These are phyloP conservation scores for Mylabris sibirica DNA, from an alignment of 2,888 invertebrate genomes.

Conservation along the genomic window DNA sequence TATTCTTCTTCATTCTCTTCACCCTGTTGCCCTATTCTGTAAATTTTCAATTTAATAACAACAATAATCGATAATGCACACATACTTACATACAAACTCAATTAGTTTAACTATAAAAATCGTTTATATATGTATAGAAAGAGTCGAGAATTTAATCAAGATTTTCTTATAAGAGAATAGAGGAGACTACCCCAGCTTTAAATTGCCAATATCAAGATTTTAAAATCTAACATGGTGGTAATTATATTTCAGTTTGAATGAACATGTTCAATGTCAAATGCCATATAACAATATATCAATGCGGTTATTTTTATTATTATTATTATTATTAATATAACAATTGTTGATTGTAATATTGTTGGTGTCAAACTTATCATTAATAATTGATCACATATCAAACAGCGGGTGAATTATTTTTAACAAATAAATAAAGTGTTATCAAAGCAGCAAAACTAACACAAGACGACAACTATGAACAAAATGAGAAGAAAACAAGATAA, in stretches of 20 bases:
- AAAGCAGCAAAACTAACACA: background rate
- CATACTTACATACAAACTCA: slow-evolving; percentile 2
- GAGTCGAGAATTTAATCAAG: slow-evolving; percentile 9
- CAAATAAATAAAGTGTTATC: background rate
- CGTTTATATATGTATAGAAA: background rate
- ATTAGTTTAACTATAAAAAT: slow-evolving; percentile 3
- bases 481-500: background rate
- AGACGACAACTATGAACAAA: background rate
- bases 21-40: background rate
- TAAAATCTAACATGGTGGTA: slow-evolving; percentile 13
- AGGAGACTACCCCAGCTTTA: slow-evolving; percentile 4
- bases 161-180: slow-evolving; percentile 3
- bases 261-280: slow-evolving; percentile 9
- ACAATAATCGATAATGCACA: background rate
- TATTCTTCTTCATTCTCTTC: background rate
- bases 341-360: slow-evolving; percentile 1
- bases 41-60: slow-evolving; percentile 1
- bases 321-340: background rate
- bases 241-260: slow-evolving; percentile 13
- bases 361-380: slow-evolving; percentile 10
- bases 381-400: slow-evolving; percentile 13
- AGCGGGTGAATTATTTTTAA: background rate
- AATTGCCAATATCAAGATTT: slow-evolving; percentile 12
- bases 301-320: background rate
- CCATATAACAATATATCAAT: slow-evolving; percentile 4